Conservation (phyloP, 2,888 invertebrate genomes). For the Empis livida region DNA sequence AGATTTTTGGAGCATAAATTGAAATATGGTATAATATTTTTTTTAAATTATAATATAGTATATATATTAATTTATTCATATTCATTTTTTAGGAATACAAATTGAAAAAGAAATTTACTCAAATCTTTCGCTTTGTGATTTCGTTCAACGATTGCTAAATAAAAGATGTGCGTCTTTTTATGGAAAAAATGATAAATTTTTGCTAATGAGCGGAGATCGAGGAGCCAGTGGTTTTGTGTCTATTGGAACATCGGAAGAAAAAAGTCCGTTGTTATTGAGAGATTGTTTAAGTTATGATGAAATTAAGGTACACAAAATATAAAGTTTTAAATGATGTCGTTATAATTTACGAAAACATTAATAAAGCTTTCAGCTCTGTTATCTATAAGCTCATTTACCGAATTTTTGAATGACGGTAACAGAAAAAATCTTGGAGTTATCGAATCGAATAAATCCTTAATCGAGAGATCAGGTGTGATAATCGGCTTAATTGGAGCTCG, state of each 20-base stretch:
- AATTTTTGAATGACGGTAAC: constrained; percentile 44
- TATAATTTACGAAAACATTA: neutral
- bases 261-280: constrained; percentile 36
- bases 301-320: constrained; percentile 35
- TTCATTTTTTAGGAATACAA: constrained; percentile 19
- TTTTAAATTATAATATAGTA: neutral
- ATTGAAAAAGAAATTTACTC: constrained; percentile 32
- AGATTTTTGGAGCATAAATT: constrained; percentile 46
- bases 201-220: constrained; percentile 33
- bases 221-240: constrained; percentile 41
- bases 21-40: constrained; percentile 13
- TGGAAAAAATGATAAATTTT: constrained; percentile 35
- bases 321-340: neutral
- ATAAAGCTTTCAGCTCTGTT: constrained; percentile 39
- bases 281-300: constrained; percentile 46
- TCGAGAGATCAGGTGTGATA: constrained; percentile 39
- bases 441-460: constrained; percentile 24
- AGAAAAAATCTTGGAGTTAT: constrained; percentile 40
- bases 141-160: constrained; percentile 41
- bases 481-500: constrained; percentile 38
- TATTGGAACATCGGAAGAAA: constrained; percentile 39
- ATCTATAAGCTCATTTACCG: constrained; percentile 41
- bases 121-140: constrained; percentile 35
- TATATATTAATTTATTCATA: neutral
- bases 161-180: constrained; percentile 42